These are phyloP conservation scores for Tupiocoris notatus DNA, from an alignment of 2,888 invertebrate species.

Conservation along the genomic window DNA sequence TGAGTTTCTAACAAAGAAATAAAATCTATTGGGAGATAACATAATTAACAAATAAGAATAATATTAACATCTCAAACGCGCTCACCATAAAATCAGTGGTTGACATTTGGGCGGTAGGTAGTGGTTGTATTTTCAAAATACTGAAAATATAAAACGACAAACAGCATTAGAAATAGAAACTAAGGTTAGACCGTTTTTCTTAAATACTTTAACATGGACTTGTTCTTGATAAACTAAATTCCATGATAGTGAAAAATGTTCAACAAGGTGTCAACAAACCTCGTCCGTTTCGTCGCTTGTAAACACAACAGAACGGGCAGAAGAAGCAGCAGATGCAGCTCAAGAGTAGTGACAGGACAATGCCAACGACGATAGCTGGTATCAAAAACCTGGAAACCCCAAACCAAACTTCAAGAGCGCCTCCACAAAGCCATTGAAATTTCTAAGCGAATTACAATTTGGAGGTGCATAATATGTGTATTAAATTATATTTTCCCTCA, in stretches of 20 bases:
- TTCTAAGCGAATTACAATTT: no score
- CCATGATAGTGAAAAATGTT: background rate
- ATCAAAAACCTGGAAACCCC: background rate
- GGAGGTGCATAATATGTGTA: no score
- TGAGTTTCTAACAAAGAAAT: no score
- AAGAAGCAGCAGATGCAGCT: slow-evolving; percentile 67
- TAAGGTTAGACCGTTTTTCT: no score
- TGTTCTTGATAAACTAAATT: no score
- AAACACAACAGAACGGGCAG: slow-evolving; percentile 44
- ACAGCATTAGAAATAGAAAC: background rate
- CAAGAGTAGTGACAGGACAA: slow-evolving; percentile 59
- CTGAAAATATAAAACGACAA: background rate
- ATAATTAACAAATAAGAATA: no score
- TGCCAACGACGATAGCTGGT: background rate
- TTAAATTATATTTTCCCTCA: no score
- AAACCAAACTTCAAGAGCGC: no score
- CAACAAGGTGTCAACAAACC: background rate
- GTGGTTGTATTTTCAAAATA: background rate
- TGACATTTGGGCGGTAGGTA: background rate
- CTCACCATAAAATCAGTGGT: background rate
- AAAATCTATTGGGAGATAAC: no score
- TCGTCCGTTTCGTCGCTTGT: slow-evolving; percentile 2
- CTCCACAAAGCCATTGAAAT: no score
- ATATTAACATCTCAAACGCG: no score
- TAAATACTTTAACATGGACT: no score